Evolutionary conservation across 2,797 vertebrate species (phyloP).

Genomic region (Cetoscarus ocellatus): DNA sequence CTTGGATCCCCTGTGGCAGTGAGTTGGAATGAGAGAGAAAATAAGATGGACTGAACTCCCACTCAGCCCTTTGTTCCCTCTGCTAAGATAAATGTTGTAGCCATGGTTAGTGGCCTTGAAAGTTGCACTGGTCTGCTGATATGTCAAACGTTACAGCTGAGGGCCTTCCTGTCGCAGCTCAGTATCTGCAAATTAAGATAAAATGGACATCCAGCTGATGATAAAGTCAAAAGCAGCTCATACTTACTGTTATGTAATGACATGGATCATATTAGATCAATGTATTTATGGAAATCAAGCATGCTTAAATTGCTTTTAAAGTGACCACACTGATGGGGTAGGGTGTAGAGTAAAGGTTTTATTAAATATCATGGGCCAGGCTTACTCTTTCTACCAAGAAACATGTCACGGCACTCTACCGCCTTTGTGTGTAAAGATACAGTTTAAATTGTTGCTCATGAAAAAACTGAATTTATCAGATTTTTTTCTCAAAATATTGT

Average conservation of each 20-base stretch:
- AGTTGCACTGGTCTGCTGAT: slow-evolving; percentile 36
- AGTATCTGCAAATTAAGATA: neutral
- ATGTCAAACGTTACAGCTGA: slow-evolving; percentile 7
- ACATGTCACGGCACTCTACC: too few species aligned
- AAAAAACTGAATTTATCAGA: too few species aligned
- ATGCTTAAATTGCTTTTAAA: too few species aligned
- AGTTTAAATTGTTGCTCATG: too few species aligned
- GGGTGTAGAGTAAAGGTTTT: too few species aligned
- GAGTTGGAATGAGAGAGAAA: slow-evolving; percentile 20
- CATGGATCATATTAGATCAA: neutral
- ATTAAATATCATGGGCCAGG: too few species aligned
- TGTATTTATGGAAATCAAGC: too few species aligned
- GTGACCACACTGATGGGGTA: too few species aligned
- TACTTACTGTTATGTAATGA: neutral
- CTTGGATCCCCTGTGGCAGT: slow-evolving; percentile 30
- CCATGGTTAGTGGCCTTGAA: slow-evolving; percentile 35
- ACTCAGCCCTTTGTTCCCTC: slow-evolving; percentile 11
- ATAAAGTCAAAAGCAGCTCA: neutral
- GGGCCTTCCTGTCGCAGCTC: neutral
- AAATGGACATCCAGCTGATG: neutral
- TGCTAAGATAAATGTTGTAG: slow-evolving; percentile 28
- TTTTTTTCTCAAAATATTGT: too few species aligned
- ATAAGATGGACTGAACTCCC: slow-evolving; percentile 24
- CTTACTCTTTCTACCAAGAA: too few species aligned
- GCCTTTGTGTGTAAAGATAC: too few species aligned